Evolutionary conservation across 2,888 invertebrate genomes (phyloP), one percentile per base, ranked within the genome.

Genomic region (Zootermopsis nevadensis): DNA sequence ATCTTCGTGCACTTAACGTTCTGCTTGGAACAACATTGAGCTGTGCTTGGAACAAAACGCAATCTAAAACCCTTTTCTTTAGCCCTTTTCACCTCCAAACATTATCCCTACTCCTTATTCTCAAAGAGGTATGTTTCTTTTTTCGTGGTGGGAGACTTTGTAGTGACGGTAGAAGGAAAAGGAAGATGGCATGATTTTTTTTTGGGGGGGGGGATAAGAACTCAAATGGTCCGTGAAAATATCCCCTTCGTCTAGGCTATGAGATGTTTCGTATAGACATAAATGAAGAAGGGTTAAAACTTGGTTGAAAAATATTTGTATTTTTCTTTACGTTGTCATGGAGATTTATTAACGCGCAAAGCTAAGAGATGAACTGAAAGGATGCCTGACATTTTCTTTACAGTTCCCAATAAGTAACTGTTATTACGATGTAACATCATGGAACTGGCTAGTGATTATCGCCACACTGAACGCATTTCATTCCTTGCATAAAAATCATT

Each of bases 161-260:
- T 19, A 19, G 48, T 48, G 48, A 6, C n/a, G n/a, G n/a, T n/a
- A n/a, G 27, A 12, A n/a, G 60, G 60, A 10, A 8, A 12, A 12
- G 60, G 10, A 60, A 2, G 60, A 4, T 27, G 19, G 53, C 15
- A 6, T 38, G 38, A n/a, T n/a, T n/a, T 38, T 55, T 6, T n/a
- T 7, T 2, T 27, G 33, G 69, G 33, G 69, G 19, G 74, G 15
- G n/a, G 24, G n/a, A n/a, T 42, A 74, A 24, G 74, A 74, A 74
- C 74, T 74, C 74, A 38, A 74, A 38, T 42, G 74, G 74, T 74
- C 74, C 38, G 74, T 74, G 38, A 74, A 74, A 74, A 74, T 74
- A 74, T 74, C 24, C 19, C 27, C 42, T n/a, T 2, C 19, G 2
- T 1, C 33, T 15, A 31, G 33, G 31, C 33, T 31, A 15, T 35